A percentile compares a stretch with the other conserved stretches of the same genome.
Conservation (phyloP, 2,113 vertebrate species). For the Cochlearius cochlearius region DNA sequence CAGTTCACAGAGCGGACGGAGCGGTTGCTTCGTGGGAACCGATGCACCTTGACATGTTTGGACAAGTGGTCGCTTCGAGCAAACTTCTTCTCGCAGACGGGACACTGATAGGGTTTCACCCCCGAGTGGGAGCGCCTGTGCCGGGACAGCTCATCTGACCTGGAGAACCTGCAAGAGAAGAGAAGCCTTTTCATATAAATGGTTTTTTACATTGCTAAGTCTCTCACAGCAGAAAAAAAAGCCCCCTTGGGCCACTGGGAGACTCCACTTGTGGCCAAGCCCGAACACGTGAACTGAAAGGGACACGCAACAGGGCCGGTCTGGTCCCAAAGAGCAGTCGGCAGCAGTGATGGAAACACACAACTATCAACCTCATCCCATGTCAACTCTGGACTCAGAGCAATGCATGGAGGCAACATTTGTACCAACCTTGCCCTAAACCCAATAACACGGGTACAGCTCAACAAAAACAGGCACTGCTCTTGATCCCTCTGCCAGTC, state of each 20-base stretch:
- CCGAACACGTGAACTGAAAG: background rate
- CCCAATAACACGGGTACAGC: background rate
- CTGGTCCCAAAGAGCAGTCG: background rate
- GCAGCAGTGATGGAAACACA: background rate
- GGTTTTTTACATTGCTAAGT: background rate
- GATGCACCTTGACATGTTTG: slow-evolving; percentile 98
- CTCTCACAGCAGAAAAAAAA: too few species aligned
- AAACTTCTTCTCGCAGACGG: slow-evolving; percentile 97
- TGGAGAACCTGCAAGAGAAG: slow-evolving; percentile 85
- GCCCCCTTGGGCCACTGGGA: background rate
- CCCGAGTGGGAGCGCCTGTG: slow-evolving; percentile 96
- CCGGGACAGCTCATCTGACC: slow-evolving; percentile 94
- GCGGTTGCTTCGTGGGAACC: slow-evolving; percentile 94
- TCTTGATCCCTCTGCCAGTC: background rate
- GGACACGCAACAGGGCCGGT: background rate
- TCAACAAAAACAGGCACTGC: accelerated
- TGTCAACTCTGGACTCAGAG: background rate
- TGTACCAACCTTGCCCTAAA: background rate
- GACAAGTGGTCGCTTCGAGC: slow-evolving; percentile 98
- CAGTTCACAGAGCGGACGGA: slow-evolving; percentile 87
- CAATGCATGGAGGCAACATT: accelerated
- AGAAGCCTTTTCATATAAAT: background rate
- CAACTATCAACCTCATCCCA: background rate
- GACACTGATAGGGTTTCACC: slow-evolving; percentile 97
- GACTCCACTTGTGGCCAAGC: background rate